Conservation (phyloP, 2,888 invertebrate genomes). For the Acrocyrtus sp. region DNA sequence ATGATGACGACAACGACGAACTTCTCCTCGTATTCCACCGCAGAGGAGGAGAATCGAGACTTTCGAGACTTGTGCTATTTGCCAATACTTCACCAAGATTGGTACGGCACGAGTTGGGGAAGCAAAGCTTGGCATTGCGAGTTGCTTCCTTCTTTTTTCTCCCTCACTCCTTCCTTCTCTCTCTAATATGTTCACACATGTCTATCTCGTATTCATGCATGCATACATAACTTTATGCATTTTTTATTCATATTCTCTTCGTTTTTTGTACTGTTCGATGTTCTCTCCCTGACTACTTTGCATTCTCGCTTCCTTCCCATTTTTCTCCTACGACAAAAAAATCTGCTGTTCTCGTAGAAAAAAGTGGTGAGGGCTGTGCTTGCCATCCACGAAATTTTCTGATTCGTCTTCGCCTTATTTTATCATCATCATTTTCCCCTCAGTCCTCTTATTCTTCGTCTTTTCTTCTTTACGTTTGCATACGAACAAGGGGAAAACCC, state of each 20-base stretch:
- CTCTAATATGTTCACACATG: conserved; percentile 32
- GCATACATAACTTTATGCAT: conserved; percentile 47
- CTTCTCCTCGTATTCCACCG: not conserved
- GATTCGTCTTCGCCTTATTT: conserved; percentile 37
- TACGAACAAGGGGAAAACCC: conserved; percentile 27
- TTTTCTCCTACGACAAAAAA: conserved; percentile 20
- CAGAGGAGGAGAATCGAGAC: not conserved
- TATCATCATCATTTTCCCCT: conserved; percentile 29
- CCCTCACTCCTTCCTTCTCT: conserved; percentile 6
- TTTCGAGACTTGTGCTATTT: not conserved
- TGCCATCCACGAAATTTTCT: conserved; percentile 36
- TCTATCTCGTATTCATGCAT: conserved; percentile 47
- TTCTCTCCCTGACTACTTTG: conserved; percentile 35
- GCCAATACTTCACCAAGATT: conserved; percentile 27
- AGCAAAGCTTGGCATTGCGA: conserved; percentile 12
- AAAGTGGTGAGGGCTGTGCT: conserved; percentile 38
- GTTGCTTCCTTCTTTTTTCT: conserved; percentile 24
- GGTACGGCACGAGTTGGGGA: not conserved
- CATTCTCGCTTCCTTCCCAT: conserved; percentile 45
- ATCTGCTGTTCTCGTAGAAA: too few species aligned
- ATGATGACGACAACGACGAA: conserved; percentile 4
- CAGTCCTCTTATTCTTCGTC: conserved; percentile 16
- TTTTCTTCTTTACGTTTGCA: conserved; percentile 47
- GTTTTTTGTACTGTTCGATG: too few species aligned
- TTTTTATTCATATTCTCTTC: conserved; percentile 39